Percentiles rank a stretch among this genome's conserved stretches.
These are phyloP conservation scores for Acronicta psi DNA, from an alignment of 2,888 invertebrate genomes.

Conservation along the genomic window DNA sequence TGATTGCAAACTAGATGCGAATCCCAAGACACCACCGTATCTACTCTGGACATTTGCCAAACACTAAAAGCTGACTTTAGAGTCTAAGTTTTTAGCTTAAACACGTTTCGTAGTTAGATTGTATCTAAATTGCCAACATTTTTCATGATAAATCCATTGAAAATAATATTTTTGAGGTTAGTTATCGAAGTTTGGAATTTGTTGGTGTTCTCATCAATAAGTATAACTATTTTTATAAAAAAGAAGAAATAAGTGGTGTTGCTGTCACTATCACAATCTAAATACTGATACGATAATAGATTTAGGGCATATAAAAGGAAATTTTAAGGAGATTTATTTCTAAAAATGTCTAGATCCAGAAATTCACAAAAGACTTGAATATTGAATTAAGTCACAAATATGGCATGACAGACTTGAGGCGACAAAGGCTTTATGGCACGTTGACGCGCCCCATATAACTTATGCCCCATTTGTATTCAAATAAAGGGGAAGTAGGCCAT, in stretches of 20 bases:
- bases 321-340: too few relatives aligned
- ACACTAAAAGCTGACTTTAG: slow-evolving; percentile 30
- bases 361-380: slow-evolving; percentile 6
- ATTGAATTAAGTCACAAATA: slow-evolving; percentile 14
- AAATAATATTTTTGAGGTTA: slow-evolving; percentile 1
- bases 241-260: too few relatives aligned
- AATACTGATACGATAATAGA: too few relatives aligned
- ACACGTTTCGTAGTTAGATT: slow-evolving; percentile 25
- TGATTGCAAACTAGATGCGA: slow-evolving; percentile 20
- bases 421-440: slow-evolving; percentile 7
- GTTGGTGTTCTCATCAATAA: background rate
- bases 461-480: slow-evolving; percentile 41
- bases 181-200: background rate
- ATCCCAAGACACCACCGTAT: slow-evolving; percentile 29
- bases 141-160: background rate
- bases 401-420: slow-evolving; percentile 7
- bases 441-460: slow-evolving; percentile 30
- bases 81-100: slow-evolving; percentile 14
- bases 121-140: slow-evolving; percentile 10
- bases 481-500: slow-evolving; percentile 23
- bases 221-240: too few relatives aligned
- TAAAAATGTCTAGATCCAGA: too few relatives aligned
- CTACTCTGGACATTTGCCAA: slow-evolving; percentile 46
- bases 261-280: too few relatives aligned
- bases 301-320: too few relatives aligned